Conservation (phyloP, 1,140 invertebrate species). For the Trichonephila clavipes region DNA sequence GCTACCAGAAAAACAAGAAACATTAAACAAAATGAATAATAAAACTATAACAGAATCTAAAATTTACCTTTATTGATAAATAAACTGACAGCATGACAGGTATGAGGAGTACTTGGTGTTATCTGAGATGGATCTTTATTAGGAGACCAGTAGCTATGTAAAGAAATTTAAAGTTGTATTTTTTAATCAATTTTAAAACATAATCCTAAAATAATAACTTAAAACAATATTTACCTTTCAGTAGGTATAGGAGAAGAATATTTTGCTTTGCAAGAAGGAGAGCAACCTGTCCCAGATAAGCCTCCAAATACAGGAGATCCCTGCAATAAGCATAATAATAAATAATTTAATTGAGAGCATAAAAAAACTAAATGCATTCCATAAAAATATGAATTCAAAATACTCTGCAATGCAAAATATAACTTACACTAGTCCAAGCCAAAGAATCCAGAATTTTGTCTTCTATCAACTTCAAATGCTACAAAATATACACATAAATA, state of each 20-base stretch:
- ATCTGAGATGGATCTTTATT: slow-evolving; percentile 52
- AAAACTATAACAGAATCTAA: background rate
- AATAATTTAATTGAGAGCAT: too few species aligned
- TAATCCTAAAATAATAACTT: background rate
- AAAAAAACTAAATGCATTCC: too few species aligned
- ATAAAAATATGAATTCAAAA: too few species aligned
- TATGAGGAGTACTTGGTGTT: slow-evolving; percentile 47
- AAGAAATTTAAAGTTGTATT: background rate
- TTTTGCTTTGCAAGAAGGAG: slow-evolving; percentile 55
- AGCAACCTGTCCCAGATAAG: slow-evolving; percentile 58
- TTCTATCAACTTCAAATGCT: slow-evolving; percentile 70
- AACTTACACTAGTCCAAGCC: slow-evolving; percentile 68
- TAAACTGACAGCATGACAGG: slow-evolving; percentile 58
- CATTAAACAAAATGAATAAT: background rate
- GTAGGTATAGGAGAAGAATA: slow-evolving; percentile 12
- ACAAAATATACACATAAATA: background rate
- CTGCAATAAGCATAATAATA: background rate
- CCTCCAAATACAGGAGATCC: slow-evolving; percentile 44
- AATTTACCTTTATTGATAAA: slow-evolving; percentile 63
- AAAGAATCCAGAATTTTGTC: slow-evolving; percentile 65
- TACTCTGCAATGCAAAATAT: background rate
- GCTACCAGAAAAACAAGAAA: background rate
- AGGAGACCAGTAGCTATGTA: slow-evolving; percentile 58
- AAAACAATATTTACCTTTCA: background rate
- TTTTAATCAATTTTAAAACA: background rate